Evolutionary conservation across 1,140 invertebrate genomes (phyloP), one percentile per base, ranked within the genome.

Genomic region (Muscidifurax raptorellus): DNA sequence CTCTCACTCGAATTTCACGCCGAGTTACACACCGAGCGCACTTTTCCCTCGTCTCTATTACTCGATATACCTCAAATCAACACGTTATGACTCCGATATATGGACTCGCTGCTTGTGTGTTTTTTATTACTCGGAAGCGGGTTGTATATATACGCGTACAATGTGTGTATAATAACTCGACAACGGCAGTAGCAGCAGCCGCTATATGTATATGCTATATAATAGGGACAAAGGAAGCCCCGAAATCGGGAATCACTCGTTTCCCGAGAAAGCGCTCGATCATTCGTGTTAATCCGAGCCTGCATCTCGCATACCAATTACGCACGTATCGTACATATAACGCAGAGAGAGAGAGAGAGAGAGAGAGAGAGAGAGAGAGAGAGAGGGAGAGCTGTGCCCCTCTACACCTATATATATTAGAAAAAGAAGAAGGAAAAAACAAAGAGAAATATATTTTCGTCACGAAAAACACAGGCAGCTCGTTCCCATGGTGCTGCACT

Each of bases 201-300:
- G 36, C 36, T 40, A 9, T 40, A n/a, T 59, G 22, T n/a, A 7
- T n/a, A 7, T n/a, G 6, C n/a, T 22, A 52, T 52, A 22, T 0
- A n/a, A 1, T n/a, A 59, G 18, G 52, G 6, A 59, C 52, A 59
- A 59, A 59, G 52, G 52, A 59, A 59, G 52, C 52, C 52, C 52
- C 52, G 52, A 59, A 59, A 59, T 59, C 52, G 52, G 52, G 52
- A 59, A 59, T 59, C 52, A 59, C 52, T 59, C 52, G 52, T 59
- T 59, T 59, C 52, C 52, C 52, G 52, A 59, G 52, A 59, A 59
- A 59, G 52, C 52, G 52, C 52, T 59, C 52, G 52, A 59, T 59
- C 52, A 59, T 59, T 59, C 52, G 52, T 59, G 52, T 59, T 59
- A 59, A 59, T 59, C 52, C 52, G 52, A 59, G 52, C 22, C 52